Evolutionary conservation across 2,888 invertebrate species (phyloP).

Genomic region (Gymnoscelis rufifasciata): DNA sequence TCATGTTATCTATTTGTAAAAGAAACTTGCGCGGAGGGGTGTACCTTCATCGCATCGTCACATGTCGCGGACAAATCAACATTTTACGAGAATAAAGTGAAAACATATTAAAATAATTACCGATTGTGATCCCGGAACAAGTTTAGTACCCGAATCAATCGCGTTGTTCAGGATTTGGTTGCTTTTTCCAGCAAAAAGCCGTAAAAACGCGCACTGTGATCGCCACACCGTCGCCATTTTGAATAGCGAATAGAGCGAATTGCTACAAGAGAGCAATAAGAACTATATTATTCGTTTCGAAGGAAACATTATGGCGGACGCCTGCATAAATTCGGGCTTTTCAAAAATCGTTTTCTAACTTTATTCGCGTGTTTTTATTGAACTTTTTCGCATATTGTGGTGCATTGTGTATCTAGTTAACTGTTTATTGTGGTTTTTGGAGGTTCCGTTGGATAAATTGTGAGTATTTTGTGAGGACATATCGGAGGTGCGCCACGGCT

Average conservation of each 20-base stretch:
- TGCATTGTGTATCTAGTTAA: constrained; percentile 71
- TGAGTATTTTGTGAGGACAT: constrained; percentile 78
- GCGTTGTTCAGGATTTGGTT: constrained; percentile 71
- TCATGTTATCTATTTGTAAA: constrained; percentile 31
- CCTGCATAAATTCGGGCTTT: constrained; percentile 78
- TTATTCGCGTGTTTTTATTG: constrained; percentile 77
- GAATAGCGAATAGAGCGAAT: constrained; percentile 80
- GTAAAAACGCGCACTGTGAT: constrained; percentile 73
- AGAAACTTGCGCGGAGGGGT: constrained; percentile 56
- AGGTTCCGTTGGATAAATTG: constrained; percentile 69
- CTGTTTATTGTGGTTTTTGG: constrained; percentile 76
- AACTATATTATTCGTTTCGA: constrained; percentile 80
- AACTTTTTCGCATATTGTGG: constrained; percentile 79
- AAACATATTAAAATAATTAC: constrained; percentile 74
- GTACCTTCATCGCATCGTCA: constrained; percentile 76
- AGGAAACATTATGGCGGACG: constrained; percentile 81
- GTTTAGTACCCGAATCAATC: constrained; percentile 65
- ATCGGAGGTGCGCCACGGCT: constrained; percentile 78
- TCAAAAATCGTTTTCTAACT: constrained; percentile 80
- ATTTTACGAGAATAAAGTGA: constrained; percentile 61
- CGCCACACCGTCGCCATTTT: constrained; percentile 79
- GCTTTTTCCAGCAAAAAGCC: constrained; percentile 72
- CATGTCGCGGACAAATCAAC: constrained; percentile 73
- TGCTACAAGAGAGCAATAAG: constrained; percentile 77
- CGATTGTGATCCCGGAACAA: constrained; percentile 63